phyloP scores from a whole-genome alignment of 2,797 vertebrate species.

The Phaenicophaeus curvirostris region DNA sequence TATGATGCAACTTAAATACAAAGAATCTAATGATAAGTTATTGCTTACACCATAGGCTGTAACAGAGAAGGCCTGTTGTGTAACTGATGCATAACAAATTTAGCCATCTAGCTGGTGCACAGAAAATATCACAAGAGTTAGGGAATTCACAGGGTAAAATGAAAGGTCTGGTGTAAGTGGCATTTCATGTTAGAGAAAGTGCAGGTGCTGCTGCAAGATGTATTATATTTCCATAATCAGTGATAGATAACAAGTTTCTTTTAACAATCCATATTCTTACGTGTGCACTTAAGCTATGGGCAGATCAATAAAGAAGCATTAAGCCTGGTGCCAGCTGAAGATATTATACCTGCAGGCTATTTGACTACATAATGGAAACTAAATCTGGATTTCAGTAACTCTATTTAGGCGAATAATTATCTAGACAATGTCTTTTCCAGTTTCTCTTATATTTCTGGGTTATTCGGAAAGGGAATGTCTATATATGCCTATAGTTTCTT shows the following conservation, averaged over 20 bases:
- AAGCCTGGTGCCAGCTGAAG: constrained; percentile 39
- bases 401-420: constrained; percentile 33
- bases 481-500: too few species aligned
- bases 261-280: constrained; percentile 19
- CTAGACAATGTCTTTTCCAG: not conserved
- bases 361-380: not conserved
- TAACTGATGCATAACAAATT: not conserved
- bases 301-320: constrained; percentile 42
- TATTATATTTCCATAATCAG: constrained; percentile 34
- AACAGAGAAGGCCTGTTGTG: not conserved
- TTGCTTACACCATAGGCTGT: not conserved
- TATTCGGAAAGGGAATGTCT: not conserved
- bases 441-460: not conserved
- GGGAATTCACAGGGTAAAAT: not conserved
- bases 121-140: not conserved
- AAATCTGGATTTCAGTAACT: constrained; percentile 31
- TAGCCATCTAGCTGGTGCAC: not conserved
- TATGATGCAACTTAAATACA: not conserved
- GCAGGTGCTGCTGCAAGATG: constrained; percentile 23
- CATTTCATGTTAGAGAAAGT: not conserved
- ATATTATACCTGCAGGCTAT: constrained; percentile 18
- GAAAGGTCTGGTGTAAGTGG: not conserved
- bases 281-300: constrained; percentile 20
- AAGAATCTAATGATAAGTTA: fast-evolving
- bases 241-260: constrained; percentile 4